Base-by-base conservation (phyloP, 1,140 invertebrate genomes). In the Brachionus koreanus region DNA sequence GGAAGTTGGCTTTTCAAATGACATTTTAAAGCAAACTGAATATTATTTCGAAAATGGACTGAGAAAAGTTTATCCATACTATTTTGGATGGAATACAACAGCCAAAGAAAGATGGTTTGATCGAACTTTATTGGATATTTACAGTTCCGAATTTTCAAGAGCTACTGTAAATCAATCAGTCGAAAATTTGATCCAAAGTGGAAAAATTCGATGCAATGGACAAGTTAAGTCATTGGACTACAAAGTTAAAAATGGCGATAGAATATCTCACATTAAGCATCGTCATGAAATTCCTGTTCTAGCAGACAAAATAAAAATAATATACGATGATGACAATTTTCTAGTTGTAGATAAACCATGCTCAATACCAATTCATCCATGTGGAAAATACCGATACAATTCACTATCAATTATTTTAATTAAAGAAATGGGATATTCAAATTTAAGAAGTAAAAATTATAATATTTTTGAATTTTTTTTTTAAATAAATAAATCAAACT, bases 281-380 rank as follows among this genome's bases (percentile, higher is more conserved):
- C 97, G 96, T 92, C 96, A 98, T 92, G 96, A 98, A 92, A 94
- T 96, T 89, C 95, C 95, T 87, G 95, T 97, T 89, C 93, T 94
- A 89, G 93, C 89, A 92, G 94, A 90, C 92, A 93, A 87, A 94
- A 98, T 83, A 90, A 93, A 94, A 89, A 93, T 99, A 89, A 93
- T 99, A 88, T 93, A 95, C 91, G 95, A 97, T 91, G 95, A 95
- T 91, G 94, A 97, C 89, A 95, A 98, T 91, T 92, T 98, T 90
- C 92, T 99, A 89, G 97, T 99, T 88, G 94, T 99, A 88, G 96
- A 99, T 92, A 99, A 99, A 92, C 97, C 98, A 86, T 93, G 96
- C 87, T 99, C 97, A 89, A 96, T 99, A 90, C 98, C 98, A 89
- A 95, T 97, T 67, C 96, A 98, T 89, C 96, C 97, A 0, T 98